Evolutionary conservation across 2,113 vertebrate species (phyloP).

Genomic region (Rhipidura dahli): DNA sequence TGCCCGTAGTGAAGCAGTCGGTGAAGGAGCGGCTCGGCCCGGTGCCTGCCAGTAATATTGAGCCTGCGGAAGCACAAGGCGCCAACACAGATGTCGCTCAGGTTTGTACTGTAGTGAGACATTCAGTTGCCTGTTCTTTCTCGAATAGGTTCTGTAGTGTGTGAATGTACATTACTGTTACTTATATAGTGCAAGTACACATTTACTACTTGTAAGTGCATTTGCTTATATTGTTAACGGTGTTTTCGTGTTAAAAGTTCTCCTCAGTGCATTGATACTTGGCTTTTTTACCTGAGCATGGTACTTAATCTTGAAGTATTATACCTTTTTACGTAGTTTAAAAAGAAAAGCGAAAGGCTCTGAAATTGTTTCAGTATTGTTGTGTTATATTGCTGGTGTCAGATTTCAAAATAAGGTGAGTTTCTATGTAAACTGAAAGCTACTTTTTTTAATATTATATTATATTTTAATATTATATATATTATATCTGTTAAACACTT

Average conservation of each 20-base stretch:
- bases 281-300: not conserved
- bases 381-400: not conserved
- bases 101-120: conserved; percentile 64
- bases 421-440: not conserved
- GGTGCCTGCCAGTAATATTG: conserved; percentile 79
- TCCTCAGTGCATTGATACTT: not conserved
- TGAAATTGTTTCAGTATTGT: not conserved
- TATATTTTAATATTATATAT: not conserved
- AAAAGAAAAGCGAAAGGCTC: not conserved
- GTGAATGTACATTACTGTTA: not conserved
- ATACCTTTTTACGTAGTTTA: not conserved
- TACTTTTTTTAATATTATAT: too few relatives aligned
- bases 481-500: not conserved
- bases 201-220: not conserved
- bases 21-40: conserved; percentile 95
- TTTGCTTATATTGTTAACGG: not conserved
- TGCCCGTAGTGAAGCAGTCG: conserved; percentile 86
- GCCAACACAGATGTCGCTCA: conserved; percentile 76
- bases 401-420: not conserved
- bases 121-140: not conserved
- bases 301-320: not conserved
- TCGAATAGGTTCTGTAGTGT: not conserved
- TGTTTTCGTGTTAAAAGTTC: not conserved
- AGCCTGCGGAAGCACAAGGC: conserved; percentile 80
- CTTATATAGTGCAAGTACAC: not conserved